These are phyloP conservation scores for Macheiramphus alcinus DNA, from an alignment of 2,113 vertebrate species.

Conservation along the genomic window DNA sequence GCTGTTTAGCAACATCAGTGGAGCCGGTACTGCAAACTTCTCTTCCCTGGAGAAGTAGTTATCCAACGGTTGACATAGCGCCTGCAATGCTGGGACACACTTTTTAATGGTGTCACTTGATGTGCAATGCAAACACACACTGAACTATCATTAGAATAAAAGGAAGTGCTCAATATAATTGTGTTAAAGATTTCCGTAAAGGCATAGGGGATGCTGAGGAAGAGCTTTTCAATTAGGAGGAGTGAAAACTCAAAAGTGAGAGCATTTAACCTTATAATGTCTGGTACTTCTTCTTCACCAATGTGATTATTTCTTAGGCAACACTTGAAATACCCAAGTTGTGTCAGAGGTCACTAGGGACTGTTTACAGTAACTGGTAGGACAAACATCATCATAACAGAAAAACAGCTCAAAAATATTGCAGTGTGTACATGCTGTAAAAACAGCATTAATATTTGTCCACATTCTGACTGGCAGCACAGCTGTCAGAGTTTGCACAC, in stretches of 20 bases:
- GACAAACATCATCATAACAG: background rate
- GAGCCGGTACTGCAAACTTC: background rate
- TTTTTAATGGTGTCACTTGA: background rate
- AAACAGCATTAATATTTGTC: background rate
- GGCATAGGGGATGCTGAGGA: background rate
- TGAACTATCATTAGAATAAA: background rate
- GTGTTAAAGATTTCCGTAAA: slow-evolving; percentile 13
- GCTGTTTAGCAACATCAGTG: background rate
- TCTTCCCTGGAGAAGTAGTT: background rate
- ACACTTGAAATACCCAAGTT: background rate
- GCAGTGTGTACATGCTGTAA: background rate
- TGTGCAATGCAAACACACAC: background rate
- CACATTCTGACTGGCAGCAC: background rate
- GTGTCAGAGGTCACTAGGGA: background rate
- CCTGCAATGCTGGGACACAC: background rate
- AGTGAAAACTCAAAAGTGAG: slow-evolving; percentile 13
- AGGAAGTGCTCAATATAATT: slow-evolving; percentile 8
- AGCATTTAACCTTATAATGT: background rate
- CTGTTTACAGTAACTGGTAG: background rate
- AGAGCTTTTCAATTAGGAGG: slow-evolving; percentile 10
- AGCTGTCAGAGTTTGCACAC: background rate
- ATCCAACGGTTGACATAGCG: background rate
- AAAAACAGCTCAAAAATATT: background rate
- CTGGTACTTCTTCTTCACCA: background rate
- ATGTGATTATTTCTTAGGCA: background rate